Conservation (phyloP, 1,140 invertebrate species). For the Cotesia typhae region DNA sequence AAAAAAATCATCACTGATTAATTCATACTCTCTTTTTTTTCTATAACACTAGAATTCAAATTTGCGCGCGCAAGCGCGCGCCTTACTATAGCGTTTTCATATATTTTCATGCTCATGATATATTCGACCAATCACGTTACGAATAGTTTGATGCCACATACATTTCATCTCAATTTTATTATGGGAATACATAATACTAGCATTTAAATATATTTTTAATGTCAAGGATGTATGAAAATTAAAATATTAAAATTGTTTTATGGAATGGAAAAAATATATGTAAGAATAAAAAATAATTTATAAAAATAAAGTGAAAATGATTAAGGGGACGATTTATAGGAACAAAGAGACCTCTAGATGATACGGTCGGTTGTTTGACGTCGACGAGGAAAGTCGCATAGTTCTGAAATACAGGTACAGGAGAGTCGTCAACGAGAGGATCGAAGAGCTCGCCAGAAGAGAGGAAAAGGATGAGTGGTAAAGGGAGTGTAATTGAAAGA, state of each 20-base stretch:
- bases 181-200: slow-evolving; percentile 1
- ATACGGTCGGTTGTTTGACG: slow-evolving; percentile 13
- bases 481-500: slow-evolving; percentile 56
- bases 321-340: slow-evolving; percentile 4
- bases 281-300: slow-evolving; percentile 12
- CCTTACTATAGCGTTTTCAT: no score
- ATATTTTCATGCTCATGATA: no score
- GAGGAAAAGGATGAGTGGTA: slow-evolving; percentile 40
- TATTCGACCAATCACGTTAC: no score
- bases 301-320: slow-evolving; percentile 26
- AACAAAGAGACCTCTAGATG: neutral
- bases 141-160: no score
- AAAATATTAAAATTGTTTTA: neutral
- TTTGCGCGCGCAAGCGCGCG: no score
- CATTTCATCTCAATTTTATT: no score
- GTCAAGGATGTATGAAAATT: neutral
- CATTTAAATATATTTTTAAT: neutral
- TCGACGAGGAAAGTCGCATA: slow-evolving; percentile 2
- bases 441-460: slow-evolving; percentile 40
- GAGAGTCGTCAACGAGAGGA: slow-evolving; percentile 35
- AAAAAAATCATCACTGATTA: no score
- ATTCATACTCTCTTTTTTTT: neutral
- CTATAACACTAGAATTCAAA: no score
- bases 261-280: neutral
- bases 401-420: slow-evolving; percentile 38